Percentiles rank a stretch among this genome's conserved stretches.
These are phyloP conservation scores for Euphydryas editha DNA, from an alignment of 2,888 invertebrate genomes.

Conservation along the genomic window DNA sequence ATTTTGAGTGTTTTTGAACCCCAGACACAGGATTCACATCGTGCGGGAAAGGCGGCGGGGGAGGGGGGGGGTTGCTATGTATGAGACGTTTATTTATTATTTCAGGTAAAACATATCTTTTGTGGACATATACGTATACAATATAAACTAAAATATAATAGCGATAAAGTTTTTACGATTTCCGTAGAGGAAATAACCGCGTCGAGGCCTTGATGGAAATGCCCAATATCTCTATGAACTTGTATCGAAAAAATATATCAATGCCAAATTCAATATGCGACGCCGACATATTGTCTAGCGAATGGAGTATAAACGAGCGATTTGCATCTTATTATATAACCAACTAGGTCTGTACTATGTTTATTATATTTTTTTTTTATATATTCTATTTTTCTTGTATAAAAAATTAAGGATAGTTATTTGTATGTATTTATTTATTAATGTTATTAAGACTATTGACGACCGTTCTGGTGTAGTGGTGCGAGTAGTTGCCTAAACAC, in stretches of 20 bases:
- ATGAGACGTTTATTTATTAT: no score
- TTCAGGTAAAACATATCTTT: no score
- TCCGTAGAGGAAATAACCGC: constrained; percentile 8
- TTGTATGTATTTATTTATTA: no score
- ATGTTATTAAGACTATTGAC: no score
- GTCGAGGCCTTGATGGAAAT: constrained; percentile 10
- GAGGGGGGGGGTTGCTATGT: no score
- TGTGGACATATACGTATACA: neutral
- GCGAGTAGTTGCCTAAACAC: no score
- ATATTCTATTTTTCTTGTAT: neutral
- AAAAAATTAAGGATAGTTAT: no score
- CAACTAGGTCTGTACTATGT: neutral
- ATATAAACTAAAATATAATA: constrained; percentile 5
- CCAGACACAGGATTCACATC: no score
- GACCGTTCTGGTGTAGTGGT: no score
- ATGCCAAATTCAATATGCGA: constrained; percentile 33
- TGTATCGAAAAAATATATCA: constrained; percentile 38
- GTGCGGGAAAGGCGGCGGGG: no score
- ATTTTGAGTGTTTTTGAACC: no score
- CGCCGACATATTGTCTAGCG: constrained; percentile 35
- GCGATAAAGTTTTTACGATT: constrained; percentile 18
- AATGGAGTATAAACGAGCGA: constrained; percentile 28
- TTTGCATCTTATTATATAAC: constrained; percentile 19
- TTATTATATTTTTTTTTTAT: neutral
- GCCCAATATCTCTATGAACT: constrained; percentile 21